phyloP scores from a whole-genome alignment of 2,888 invertebrate genomes.

The Theodoxus fluviatilis region DNA sequence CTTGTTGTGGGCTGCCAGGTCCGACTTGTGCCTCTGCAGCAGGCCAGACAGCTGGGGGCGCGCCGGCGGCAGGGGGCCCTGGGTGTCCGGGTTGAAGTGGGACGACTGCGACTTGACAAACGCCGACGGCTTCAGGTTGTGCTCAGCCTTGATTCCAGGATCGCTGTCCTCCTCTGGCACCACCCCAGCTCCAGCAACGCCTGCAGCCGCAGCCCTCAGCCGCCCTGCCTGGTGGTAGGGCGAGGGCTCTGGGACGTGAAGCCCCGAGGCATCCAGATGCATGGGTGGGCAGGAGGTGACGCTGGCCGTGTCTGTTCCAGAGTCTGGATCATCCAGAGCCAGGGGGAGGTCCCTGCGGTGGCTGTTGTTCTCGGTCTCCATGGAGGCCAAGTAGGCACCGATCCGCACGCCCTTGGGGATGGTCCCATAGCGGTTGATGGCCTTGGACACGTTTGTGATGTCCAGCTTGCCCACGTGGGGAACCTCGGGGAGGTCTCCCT shows the following conservation, averaged over 20 bases:
- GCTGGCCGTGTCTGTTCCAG: conserved; percentile 56
- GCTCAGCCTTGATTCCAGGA: conserved; percentile 52
- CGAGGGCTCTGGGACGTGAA: neutral
- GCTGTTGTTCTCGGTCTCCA: conserved; percentile 67
- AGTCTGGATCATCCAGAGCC: conserved; percentile 54
- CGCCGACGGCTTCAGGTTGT: conserved; percentile 58
- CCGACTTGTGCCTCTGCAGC: conserved; percentile 57
- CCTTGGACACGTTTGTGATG: conserved; percentile 92
- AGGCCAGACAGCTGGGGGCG: conserved; percentile 52
- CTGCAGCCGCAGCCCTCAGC: neutral
- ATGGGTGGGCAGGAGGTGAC: conserved; percentile 49
- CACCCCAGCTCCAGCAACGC: neutral
- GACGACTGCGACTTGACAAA: conserved; percentile 61
- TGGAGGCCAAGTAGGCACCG: conserved; percentile 92
- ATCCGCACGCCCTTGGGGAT: conserved; percentile 95
- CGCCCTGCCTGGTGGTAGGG: neutral
- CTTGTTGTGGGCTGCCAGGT: conserved; percentile 57
- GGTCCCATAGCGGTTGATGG: conserved; percentile 90
- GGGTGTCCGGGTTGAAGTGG: conserved; percentile 50
- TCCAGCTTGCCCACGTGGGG: conserved; percentile 83
- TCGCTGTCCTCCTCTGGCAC: conserved; percentile 35
- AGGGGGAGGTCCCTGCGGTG: conserved; percentile 42
- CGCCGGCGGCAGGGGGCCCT: conserved; percentile 21
- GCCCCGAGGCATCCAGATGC: conserved; percentile 8
- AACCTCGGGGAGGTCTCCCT: conserved; percentile 26